A percentile compares a stretch with the other conserved stretches of the same genome.
phyloP scores from a whole-genome alignment of 2,113 vertebrate genomes.

The Bufo gargarizans region DNA sequence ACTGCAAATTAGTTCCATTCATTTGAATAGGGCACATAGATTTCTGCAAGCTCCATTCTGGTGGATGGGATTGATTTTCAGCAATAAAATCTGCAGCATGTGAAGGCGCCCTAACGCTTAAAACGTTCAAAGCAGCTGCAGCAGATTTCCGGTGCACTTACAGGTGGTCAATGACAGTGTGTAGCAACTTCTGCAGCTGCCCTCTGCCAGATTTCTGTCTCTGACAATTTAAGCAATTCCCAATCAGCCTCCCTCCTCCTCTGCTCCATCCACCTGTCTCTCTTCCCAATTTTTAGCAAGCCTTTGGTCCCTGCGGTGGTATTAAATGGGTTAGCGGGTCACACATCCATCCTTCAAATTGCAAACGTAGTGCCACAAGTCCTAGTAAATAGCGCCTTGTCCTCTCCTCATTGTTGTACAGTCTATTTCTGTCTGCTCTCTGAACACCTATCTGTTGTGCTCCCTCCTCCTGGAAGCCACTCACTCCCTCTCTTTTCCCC shows the following conservation, averaged over 20 bases:
- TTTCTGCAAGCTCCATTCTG: too few relatives aligned
- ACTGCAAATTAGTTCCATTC: too few relatives aligned
- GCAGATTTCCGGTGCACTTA: background rate
- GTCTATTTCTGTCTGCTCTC: constrained; percentile 49
- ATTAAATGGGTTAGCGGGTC: constrained; percentile 13
- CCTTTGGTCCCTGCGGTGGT: background rate
- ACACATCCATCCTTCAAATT: background rate
- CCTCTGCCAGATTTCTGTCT: background rate
- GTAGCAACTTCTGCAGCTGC: background rate
- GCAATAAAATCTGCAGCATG: too few relatives aligned
- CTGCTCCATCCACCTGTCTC: constrained; percentile 27
- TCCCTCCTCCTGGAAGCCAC: background rate
- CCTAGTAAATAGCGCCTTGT: background rate
- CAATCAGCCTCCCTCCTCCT: background rate
- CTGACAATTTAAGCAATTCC: constrained; percentile 14
- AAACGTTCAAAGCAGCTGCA: background rate
- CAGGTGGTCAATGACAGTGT: background rate
- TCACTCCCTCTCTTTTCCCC: background rate
- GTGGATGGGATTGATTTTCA: too few relatives aligned
- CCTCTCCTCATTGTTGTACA: constrained; percentile 1
- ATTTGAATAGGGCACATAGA: too few relatives aligned
- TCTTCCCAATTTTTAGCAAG: background rate
- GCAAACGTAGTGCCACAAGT: background rate
- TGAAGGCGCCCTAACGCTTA: background rate
- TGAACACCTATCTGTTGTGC: constrained; percentile 35